Conservation (phyloP, 1,140 invertebrate species). For the Drosophila nasuta region DNA sequence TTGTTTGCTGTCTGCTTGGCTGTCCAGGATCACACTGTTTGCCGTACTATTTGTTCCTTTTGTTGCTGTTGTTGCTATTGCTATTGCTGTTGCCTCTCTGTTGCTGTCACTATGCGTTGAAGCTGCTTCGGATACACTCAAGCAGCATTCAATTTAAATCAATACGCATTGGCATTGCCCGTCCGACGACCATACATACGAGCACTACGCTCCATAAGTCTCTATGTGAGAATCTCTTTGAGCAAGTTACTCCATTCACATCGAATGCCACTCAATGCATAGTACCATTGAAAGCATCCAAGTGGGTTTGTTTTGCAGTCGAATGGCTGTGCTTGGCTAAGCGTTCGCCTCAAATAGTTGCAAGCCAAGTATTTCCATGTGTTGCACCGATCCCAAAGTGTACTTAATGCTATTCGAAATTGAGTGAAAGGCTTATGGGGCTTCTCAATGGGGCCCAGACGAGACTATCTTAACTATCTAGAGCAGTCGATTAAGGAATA, state of each 20-base stretch:
- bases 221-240: slow-evolving; percentile 26
- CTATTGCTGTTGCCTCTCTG: neutral
- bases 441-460: too few relatives aligned
- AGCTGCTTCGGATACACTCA: slow-evolving; percentile 39
- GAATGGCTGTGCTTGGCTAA: slow-evolving; percentile 49
- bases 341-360: slow-evolving; percentile 41
- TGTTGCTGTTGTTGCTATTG: slow-evolving; percentile 3
- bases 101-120: slow-evolving; percentile 3
- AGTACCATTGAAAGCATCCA: slow-evolving; percentile 53
- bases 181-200: neutral
- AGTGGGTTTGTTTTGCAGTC: slow-evolving; percentile 75
- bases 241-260: slow-evolving; percentile 55
- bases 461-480: slow-evolving; percentile 7
- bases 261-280: slow-evolving; percentile 67
- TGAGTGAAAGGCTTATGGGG: neutral
- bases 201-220: neutral
- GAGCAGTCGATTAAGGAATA: neutral
- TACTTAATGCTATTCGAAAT: neutral
- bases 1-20: slow-evolving; percentile 62
- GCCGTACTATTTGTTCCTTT: slow-evolving; percentile 23
- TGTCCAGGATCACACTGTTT: slow-evolving; percentile 28
- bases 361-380: slow-evolving; percentile 2
- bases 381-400: neutral
- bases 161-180: slow-evolving; percentile 39
- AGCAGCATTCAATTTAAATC: slow-evolving; percentile 77